Conservation (phyloP, 2,888 invertebrate genomes). For the Aphrophora alni region DNA sequence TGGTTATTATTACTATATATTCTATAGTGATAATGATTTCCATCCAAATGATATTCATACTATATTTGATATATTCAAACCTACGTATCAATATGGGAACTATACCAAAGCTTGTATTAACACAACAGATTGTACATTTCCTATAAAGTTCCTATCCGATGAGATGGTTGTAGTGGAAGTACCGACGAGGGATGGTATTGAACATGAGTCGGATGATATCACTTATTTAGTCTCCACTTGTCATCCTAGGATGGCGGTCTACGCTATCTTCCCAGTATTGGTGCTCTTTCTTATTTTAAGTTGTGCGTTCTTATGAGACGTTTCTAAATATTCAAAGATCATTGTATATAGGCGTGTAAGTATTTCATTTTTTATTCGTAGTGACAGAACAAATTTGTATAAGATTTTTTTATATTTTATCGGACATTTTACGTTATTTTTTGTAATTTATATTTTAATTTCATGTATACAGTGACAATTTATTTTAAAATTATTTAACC, state of each 20-base stretch:
- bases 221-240: slow-evolving; percentile 77
- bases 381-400: too few species aligned
- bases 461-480: too few species aligned
- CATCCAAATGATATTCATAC: slow-evolving; percentile 82
- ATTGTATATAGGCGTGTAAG: neutral
- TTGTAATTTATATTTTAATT: too few species aligned
- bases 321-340: neutral
- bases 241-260: slow-evolving; percentile 78
- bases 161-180: slow-evolving; percentile 86
- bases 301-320: slow-evolving; percentile 77
- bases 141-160: slow-evolving; percentile 72
- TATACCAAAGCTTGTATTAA: slow-evolving; percentile 75
- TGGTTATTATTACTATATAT: slow-evolving; percentile 89
- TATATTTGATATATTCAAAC: slow-evolving; percentile 84
- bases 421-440: too few species aligned
- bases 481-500: too few species aligned
- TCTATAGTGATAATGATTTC: slow-evolving; percentile 85
- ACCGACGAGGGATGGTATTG: slow-evolving; percentile 80
- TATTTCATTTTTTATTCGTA: too few species aligned
- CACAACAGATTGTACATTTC: slow-evolving; percentile 77
- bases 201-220: slow-evolving; percentile 75
- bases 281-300: slow-evolving; percentile 77
- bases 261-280: slow-evolving; percentile 79
- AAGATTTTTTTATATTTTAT: too few species aligned
- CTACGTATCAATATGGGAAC: slow-evolving; percentile 79